phyloP scores from a whole-genome alignment of 2,888 invertebrate genomes.

The Linyphia triangularis region DNA sequence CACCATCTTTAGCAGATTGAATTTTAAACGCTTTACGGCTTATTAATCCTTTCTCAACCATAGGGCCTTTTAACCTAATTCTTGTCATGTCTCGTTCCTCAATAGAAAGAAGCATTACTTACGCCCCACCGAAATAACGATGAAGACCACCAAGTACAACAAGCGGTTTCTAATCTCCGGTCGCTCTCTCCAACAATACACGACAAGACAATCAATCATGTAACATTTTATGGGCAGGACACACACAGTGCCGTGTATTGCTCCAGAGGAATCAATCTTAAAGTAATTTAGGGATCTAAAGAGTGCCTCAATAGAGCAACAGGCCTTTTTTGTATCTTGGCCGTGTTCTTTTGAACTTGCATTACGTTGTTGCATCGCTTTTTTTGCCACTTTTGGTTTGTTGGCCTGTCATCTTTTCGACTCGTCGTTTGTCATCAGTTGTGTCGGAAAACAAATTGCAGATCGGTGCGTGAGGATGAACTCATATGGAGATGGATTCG shows the following conservation, averaged over 20 bases:
- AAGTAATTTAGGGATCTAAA: slow-evolving; percentile 34
- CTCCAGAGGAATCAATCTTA: slow-evolving; percentile 54
- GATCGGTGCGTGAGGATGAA: no score
- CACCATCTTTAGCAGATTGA: no score
- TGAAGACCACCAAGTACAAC: background rate
- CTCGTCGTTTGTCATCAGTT: background rate
- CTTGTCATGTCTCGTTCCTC: background rate
- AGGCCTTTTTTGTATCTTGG: background rate
- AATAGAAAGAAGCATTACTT: slow-evolving; percentile 25
- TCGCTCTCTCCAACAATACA: slow-evolving; percentile 21
- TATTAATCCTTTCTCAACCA: background rate
- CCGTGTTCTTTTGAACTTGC: background rate
- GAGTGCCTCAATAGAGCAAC: slow-evolving; percentile 1
- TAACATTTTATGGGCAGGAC: slow-evolving; percentile 26
- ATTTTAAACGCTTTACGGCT: background rate
- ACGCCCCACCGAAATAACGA: slow-evolving; percentile 1
- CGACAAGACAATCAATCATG: slow-evolving; percentile 46
- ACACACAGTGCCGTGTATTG: background rate
- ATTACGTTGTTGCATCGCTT: background rate
- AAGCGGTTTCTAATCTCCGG: slow-evolving; percentile 21
- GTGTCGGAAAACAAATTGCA: background rate
- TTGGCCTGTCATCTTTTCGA: background rate
- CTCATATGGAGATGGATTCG: no score
- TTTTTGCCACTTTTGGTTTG: background rate
- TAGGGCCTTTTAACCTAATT: slow-evolving; percentile 2